phyloP scores from a whole-genome alignment of 2,888 invertebrate genomes.

The Autographa pulchrina region DNA sequence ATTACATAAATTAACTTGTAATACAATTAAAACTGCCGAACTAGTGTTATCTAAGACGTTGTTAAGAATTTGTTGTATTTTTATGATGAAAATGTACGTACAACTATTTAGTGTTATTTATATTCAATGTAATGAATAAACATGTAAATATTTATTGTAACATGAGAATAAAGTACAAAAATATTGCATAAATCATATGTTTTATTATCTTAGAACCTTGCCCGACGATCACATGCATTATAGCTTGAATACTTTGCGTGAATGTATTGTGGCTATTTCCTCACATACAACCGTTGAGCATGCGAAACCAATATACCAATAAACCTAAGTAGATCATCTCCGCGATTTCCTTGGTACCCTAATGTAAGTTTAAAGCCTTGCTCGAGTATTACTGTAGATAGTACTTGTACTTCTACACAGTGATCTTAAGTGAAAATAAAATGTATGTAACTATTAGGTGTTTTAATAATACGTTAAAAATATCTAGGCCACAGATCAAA shows the following conservation, averaged over 20 bases:
- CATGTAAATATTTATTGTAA: conserved; percentile 57
- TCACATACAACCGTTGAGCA: too few relatives aligned
- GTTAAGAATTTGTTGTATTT: conserved; percentile 47
- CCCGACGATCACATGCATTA: not conserved
- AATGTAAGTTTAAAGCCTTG: too few relatives aligned
- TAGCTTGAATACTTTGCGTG: not conserved
- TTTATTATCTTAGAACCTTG: not conserved
- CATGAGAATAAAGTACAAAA: conserved; percentile 63
- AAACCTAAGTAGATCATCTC: too few relatives aligned
- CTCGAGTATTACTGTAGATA: too few relatives aligned
- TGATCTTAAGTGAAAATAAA: too few relatives aligned
- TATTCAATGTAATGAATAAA: conserved; percentile 34
- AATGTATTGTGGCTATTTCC: too few relatives aligned
- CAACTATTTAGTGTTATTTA: conserved; percentile 40
- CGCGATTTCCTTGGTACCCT: too few relatives aligned
- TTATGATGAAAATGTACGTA: conserved; percentile 22
- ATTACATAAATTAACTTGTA: not conserved
- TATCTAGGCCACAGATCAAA: too few relatives aligned
- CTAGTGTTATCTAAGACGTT: conserved; percentile 10
- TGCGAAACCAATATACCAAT: too few relatives aligned
- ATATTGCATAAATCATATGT: not conserved
- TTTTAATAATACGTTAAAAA: too few relatives aligned
- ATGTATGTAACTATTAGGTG: too few relatives aligned
- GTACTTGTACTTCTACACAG: too few relatives aligned
- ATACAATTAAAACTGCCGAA: not conserved